Conservation (phyloP, 1,140 invertebrate species). For the Zaprionus inermis region DNA sequence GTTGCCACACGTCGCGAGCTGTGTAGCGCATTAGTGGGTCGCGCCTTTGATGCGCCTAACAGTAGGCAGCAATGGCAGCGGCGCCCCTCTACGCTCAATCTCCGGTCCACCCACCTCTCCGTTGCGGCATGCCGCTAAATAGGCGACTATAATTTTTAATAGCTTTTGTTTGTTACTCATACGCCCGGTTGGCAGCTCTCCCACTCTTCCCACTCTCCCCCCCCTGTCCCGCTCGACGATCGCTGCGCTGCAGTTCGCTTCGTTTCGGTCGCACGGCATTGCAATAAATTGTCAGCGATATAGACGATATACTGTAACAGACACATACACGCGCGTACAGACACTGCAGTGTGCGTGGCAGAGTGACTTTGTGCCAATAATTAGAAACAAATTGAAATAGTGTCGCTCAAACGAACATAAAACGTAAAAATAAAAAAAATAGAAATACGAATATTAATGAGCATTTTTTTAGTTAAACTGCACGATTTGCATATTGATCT, state of each 20-base stretch:
- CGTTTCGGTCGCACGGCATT: conserved; percentile 34
- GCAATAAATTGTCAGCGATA: conserved; percentile 52
- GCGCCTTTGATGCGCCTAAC: conserved; percentile 61
- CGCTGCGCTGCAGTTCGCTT: conserved; percentile 20
- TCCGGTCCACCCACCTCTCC: not conserved
- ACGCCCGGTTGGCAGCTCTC: conserved; percentile 26
- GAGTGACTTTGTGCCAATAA: conserved; percentile 72
- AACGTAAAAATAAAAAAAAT: conserved; percentile 29
- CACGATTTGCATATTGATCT: conserved; percentile 49
- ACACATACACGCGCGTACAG: conserved; percentile 2
- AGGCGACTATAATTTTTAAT: conserved; percentile 65
- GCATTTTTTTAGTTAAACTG: conserved; percentile 29
- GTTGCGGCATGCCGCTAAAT: conserved; percentile 39
- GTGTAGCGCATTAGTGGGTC: conserved; percentile 47
- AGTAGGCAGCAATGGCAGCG: conserved; percentile 32
- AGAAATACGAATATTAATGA: conserved; percentile 27
- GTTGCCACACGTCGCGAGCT: not conserved
- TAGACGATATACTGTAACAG: conserved; percentile 10
- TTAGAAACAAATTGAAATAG: conserved; percentile 71
- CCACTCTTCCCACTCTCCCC: not conserved
- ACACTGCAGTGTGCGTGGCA: conserved; percentile 10
- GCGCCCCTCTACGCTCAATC: not conserved
- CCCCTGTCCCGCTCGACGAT: conserved; percentile 5
- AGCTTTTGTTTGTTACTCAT: conserved; percentile 71
- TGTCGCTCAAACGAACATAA: conserved; percentile 50